phyloP scores from a whole-genome alignment of 2,888 invertebrate genomes.

The Mycalesis mineus region DNA sequence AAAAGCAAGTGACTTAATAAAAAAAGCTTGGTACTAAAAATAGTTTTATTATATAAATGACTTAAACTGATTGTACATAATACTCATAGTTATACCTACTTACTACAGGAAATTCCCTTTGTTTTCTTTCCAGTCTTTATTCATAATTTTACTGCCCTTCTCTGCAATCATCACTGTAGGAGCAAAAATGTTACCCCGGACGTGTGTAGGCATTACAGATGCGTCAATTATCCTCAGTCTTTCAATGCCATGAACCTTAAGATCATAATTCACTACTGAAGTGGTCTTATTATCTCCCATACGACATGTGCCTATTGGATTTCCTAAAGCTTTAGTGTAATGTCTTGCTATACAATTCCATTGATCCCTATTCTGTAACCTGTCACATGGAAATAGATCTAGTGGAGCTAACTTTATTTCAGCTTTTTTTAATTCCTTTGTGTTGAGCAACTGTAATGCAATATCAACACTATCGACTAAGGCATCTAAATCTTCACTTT shows the following conservation, averaged over 20 bases:
- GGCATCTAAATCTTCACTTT: slow-evolving; percentile 65
- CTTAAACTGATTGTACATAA: not conserved
- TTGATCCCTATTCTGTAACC: slow-evolving; percentile 62
- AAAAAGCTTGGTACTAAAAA: slow-evolving; percentile 65
- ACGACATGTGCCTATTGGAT: slow-evolving; percentile 68
- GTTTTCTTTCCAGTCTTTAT: slow-evolving; percentile 68
- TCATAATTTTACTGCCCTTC: slow-evolving; percentile 62
- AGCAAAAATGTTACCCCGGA: slow-evolving; percentile 59
- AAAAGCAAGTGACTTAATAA: slow-evolving; percentile 71
- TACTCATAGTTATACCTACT: slow-evolving; percentile 29
- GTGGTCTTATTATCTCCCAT: slow-evolving; percentile 64
- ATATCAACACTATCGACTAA: slow-evolving; percentile 69
- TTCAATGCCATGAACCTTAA: slow-evolving; percentile 66
- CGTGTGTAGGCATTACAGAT: slow-evolving; percentile 70
- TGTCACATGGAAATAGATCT: slow-evolving; percentile 68
- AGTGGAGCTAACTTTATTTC: slow-evolving; percentile 67
- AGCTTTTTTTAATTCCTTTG: slow-evolving; percentile 65
- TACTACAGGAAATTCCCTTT: slow-evolving; percentile 49
- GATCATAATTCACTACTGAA: slow-evolving; percentile 64
- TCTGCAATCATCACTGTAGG: slow-evolving; percentile 73
- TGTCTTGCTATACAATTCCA: slow-evolving; percentile 73
- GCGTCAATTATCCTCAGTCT: slow-evolving; percentile 67
- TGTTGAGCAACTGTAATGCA: slow-evolving; percentile 65
- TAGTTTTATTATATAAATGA: slow-evolving; percentile 16
- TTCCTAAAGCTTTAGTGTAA: slow-evolving; percentile 67